Evolutionary conservation across 53 echinoderm and acorn worm species (phyloP), one percentile per base, ranked within the genome.

Genomic region (Hippasteria phrygiana): DNA sequence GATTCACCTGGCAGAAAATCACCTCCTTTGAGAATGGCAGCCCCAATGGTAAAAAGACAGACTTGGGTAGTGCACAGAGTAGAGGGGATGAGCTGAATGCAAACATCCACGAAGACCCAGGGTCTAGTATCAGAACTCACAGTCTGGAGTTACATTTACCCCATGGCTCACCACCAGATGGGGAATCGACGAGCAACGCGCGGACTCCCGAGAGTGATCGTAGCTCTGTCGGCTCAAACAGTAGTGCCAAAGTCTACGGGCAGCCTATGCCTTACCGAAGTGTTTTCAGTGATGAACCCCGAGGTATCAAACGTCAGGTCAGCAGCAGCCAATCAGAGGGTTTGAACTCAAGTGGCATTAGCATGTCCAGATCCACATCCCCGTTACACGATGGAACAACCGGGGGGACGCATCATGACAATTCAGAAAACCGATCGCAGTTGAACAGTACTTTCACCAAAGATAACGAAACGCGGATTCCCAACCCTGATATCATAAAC

Each of bases 271-370:
- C 86, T 13, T 93, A 93, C 42, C 88, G 80, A 59, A 93, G 93
- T 65, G 91, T 93, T 18, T 93, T 93, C 73, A 72, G 76, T 6
- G 91, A 93, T 45, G 93, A 93, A 32, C 91, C 84, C 17, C 55
- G 93, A 34, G 93, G 93, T 18, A 43, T 93, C 71, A 93, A 93
- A 51, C 88, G 93, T 14, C 93, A 93, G 62, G 93, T 84, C 40
- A 93, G 93, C 64, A 93, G 93, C 55, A 93, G 90, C 56, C 93
- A 90, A 56, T 93, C 93, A 0, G 93, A 90, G 35, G 89, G 80
- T 20, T 71, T 80, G 27, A 78, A 71, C 43, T 89, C 89, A 33
- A 89, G 89, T 9, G 80, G 89, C 1, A 79, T 89, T 42, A 89
- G 89, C 73, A 67, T 80, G 53, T 76, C 88, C 43, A 77, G 88